Evolutionary conservation across 1,140 invertebrate genomes (phyloP).

Genomic region (Bombus consobrinus): DNA sequence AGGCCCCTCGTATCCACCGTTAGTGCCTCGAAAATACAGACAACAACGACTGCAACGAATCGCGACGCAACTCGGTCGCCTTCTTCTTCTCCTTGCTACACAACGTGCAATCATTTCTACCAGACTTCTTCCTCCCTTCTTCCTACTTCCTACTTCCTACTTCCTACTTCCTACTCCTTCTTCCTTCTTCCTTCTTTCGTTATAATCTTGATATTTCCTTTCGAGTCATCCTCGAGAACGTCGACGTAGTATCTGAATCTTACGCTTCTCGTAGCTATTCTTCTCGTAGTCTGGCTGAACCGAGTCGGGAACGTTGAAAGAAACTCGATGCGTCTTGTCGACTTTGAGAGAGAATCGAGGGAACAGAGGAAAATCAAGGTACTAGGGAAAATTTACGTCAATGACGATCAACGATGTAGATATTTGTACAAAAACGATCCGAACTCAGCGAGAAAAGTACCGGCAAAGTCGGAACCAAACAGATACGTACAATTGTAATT

Average conservation of each 20-base stretch:
- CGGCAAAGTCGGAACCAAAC: not conserved
- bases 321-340: not conserved
- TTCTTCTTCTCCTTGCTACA: no score
- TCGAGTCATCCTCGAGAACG: not conserved
- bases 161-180: not conserved
- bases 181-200: not conserved
- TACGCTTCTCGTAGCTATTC: not conserved
- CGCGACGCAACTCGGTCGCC: slow-evolving; percentile 32
- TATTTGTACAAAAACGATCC: not conserved
- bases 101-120: slow-evolving; percentile 3
- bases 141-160: not conserved
- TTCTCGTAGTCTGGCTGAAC: not conserved
- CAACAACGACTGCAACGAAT: slow-evolving; percentile 42
- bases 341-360: not conserved
- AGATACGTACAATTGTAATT: not conserved
- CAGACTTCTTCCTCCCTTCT: not conserved
- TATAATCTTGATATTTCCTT: slow-evolving; percentile 9
- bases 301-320: not conserved
- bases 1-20: slow-evolving; percentile 62
- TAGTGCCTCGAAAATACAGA: slow-evolving; percentile 47
- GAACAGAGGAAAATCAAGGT: not conserved
- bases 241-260: not conserved
- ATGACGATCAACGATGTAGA: not conserved
- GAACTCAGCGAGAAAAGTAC: not conserved
- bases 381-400: not conserved